phyloP scores from a whole-genome alignment of 1,140 invertebrate species.

The Bombus balteatus region DNA sequence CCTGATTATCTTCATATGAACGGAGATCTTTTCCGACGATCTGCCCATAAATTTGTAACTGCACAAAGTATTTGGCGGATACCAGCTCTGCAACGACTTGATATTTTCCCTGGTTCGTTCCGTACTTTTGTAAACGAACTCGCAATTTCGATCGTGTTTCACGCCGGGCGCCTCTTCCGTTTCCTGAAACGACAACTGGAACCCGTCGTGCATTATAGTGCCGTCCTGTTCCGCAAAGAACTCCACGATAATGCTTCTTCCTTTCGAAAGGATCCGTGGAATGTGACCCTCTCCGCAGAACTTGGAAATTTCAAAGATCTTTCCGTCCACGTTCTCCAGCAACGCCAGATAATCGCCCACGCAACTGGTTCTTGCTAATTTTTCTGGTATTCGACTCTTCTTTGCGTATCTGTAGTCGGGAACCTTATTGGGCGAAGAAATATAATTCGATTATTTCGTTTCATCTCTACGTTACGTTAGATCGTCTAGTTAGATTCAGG shows the following conservation, averaged over 20 bases:
- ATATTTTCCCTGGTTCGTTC: slow-evolving; percentile 67
- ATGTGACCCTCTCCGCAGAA: slow-evolving; percentile 76
- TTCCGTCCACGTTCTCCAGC: slow-evolving; percentile 73
- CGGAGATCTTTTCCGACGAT: slow-evolving; percentile 67
- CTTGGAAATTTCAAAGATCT: slow-evolving; percentile 70
- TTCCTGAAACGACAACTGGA: slow-evolving; percentile 75
- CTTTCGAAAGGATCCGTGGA: slow-evolving; percentile 74
- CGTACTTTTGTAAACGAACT: slow-evolving; percentile 69
- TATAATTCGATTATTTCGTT: neutral
- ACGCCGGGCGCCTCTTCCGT: slow-evolving; percentile 52
- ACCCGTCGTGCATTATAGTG: slow-evolving; percentile 76
- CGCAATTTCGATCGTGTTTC: slow-evolving; percentile 65
- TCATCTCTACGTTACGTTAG: neutral
- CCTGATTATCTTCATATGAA: slow-evolving; percentile 74
- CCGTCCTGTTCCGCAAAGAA: slow-evolving; percentile 74
- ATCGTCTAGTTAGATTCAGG: neutral
- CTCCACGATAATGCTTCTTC: slow-evolving; percentile 73
- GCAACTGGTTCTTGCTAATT: slow-evolving; percentile 61
- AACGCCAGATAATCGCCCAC: slow-evolving; percentile 74
- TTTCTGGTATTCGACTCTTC: slow-evolving; percentile 54
- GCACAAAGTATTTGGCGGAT: slow-evolving; percentile 74
- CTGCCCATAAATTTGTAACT: slow-evolving; percentile 74
- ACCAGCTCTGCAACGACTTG: slow-evolving; percentile 72
- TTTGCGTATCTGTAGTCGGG: slow-evolving; percentile 58
- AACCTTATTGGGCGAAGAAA: neutral